These are phyloP conservation scores for Erynnis tages DNA, from an alignment of 2,888 invertebrate genomes.

Conservation along the genomic window DNA sequence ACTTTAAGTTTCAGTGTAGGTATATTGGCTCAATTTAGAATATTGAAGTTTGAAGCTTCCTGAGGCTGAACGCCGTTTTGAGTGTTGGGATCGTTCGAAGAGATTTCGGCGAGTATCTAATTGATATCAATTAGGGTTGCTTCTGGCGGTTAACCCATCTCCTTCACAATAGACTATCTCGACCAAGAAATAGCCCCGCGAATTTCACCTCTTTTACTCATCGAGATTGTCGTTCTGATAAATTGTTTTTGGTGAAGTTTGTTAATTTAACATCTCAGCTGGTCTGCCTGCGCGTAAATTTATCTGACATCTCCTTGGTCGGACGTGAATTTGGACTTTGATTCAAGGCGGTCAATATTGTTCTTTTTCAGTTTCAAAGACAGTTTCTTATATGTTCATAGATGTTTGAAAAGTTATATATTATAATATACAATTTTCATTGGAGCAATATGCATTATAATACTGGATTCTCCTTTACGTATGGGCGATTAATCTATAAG, in stretches of 20 bases:
- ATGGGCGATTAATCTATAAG: too few relatives aligned
- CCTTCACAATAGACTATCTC: slow-evolving; percentile 55
- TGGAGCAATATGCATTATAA: too few relatives aligned
- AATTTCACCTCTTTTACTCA: slow-evolving; percentile 46
- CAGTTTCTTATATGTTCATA: too few relatives aligned
- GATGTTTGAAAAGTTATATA: too few relatives aligned
- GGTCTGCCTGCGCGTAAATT: slow-evolving; percentile 14
- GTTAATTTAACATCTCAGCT: slow-evolving; percentile 14
- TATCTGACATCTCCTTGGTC: slow-evolving; percentile 2
- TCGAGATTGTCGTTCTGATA: slow-evolving; percentile 50
- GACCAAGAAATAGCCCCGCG: slow-evolving; percentile 48
- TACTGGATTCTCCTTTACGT: too few relatives aligned
- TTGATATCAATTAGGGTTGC: slow-evolving; percentile 70
- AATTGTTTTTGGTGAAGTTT: slow-evolving; percentile 44
- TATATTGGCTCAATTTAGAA: slow-evolving; percentile 9
- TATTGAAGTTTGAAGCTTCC: slow-evolving; percentile 15
- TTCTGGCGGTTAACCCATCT: slow-evolving; percentile 50
- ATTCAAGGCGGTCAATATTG: background rate
- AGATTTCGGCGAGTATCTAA: slow-evolving; percentile 45
- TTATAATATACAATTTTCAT: too few relatives aligned
- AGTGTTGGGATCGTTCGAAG: slow-evolving; percentile 27
- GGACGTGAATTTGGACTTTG: background rate
- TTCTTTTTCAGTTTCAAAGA: too few relatives aligned
- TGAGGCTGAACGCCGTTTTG: slow-evolving; percentile 30
- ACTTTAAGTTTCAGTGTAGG: slow-evolving; percentile 12